Evolutionary conservation across 1,140 invertebrate species (phyloP).

Genomic region (Proctacanthus coquilletti): DNA sequence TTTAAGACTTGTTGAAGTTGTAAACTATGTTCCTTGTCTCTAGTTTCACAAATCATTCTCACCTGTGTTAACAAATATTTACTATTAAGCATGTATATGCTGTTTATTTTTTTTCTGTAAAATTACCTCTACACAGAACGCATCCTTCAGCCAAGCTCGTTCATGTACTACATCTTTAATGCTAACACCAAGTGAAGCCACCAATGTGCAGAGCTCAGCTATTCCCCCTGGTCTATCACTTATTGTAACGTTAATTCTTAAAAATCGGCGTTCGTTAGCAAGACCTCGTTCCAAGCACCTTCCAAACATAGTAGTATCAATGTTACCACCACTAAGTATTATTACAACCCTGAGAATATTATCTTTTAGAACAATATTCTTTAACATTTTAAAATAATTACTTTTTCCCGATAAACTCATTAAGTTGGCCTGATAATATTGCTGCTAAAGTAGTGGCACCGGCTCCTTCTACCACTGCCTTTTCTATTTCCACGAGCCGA

Average conservation of each 20-base stretch:
- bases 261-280: too few species aligned
- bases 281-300: constrained; percentile 72
- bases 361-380: not conserved
- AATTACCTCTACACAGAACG: too few species aligned
- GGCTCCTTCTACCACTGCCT: constrained; percentile 78
- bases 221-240: too few species aligned
- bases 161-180: too few species aligned
- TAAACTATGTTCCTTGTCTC: constrained; percentile 53
- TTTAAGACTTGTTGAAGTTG: constrained; percentile 40
- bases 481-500: constrained; percentile 66
- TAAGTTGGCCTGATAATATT: constrained; percentile 60
- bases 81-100: too few species aligned
- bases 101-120: too few species aligned
- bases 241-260: too few species aligned
- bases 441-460: constrained; percentile 72
- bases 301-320: constrained; percentile 73
- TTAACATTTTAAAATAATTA: too few species aligned
- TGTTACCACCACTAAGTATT: constrained; percentile 77
- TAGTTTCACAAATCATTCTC: constrained; percentile 65
- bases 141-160: too few species aligned
- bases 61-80: constrained; percentile 44
- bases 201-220: too few species aligned
- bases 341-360: too few species aligned
- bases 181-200: too few species aligned
- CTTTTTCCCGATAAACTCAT: constrained; percentile 70